These are phyloP conservation scores for Caenorhabditis latens DNA, from an alignment of 1,140 invertebrate genomes.

Conservation along the genomic window DNA sequence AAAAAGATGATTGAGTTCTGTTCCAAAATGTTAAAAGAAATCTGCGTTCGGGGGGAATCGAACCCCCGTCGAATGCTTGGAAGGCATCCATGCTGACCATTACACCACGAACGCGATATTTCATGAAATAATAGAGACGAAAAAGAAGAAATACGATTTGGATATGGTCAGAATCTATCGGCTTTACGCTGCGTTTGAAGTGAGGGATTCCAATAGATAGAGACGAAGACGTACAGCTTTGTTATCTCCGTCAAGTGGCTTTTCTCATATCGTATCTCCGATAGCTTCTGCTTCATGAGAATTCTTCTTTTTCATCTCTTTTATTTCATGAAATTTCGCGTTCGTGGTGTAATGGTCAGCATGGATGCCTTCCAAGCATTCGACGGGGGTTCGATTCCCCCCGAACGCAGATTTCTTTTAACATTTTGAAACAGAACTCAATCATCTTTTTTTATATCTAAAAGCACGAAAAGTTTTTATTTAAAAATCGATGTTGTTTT, in stretches of 20 bases:
- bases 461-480: no score
- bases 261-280: no score
- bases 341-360: conserved; percentile 79
- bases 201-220: no score
- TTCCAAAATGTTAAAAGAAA: background rate
- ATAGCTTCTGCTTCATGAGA: no score
- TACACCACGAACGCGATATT: conserved; percentile 40
- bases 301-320: background rate
- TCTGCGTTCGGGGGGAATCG: conserved; percentile 49
- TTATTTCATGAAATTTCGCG: conserved; percentile 62
- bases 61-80: conserved; percentile 47
- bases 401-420: conserved; percentile 57
- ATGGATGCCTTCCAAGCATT: conserved; percentile 79
- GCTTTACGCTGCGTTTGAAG: no score
- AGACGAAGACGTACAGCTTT: no score
- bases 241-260: no score
- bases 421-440: no score
- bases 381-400: conserved; percentile 79
- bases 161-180: no score
- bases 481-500: no score
- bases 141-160: background rate
- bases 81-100: conserved; percentile 57
- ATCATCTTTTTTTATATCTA: no score
- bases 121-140: background rate
- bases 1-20: background rate